phyloP scores from a whole-genome alignment of 2,888 invertebrate species.

The Adineta ricciae region DNA sequence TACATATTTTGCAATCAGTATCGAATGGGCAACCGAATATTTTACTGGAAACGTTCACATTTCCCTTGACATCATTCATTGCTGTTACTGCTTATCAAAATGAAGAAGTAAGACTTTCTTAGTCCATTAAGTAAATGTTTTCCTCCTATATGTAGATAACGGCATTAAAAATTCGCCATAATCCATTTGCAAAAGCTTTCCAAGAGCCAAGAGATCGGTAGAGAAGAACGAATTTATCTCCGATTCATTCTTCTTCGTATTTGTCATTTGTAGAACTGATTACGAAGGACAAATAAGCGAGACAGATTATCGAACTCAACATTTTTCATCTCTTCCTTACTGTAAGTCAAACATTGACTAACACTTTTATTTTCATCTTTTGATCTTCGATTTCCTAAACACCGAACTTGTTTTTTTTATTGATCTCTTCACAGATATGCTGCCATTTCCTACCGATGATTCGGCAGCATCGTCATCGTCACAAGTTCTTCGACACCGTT shows the following conservation, averaged over 20 bases:
- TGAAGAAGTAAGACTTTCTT: constrained; percentile 62
- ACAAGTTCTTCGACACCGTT: neutral
- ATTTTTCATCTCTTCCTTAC: neutral
- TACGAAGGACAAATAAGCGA: neutral
- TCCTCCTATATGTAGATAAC: constrained; percentile 52
- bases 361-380: neutral
- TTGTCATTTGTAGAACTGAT: neutral
- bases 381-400: neutral
- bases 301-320: neutral
- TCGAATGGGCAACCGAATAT: constrained; percentile 56
- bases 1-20: constrained; percentile 66
- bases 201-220: constrained; percentile 36
- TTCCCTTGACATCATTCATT: constrained; percentile 90
- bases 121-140: neutral
- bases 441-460: constrained; percentile 5
- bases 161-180: constrained; percentile 86
- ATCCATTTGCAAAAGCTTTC: constrained; percentile 96
- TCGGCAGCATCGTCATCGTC: neutral
- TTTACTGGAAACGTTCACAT: constrained; percentile 70
- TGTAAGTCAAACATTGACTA: neutral
- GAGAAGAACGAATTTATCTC: neutral
- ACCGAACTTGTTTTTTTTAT: neutral
- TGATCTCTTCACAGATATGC: neutral
- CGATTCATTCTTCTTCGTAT: too few relatives aligned
- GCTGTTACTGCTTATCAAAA: constrained; percentile 98